Evolutionary conservation across 2,888 invertebrate genomes (phyloP).

Genomic region (Synergus itoensis): DNA sequence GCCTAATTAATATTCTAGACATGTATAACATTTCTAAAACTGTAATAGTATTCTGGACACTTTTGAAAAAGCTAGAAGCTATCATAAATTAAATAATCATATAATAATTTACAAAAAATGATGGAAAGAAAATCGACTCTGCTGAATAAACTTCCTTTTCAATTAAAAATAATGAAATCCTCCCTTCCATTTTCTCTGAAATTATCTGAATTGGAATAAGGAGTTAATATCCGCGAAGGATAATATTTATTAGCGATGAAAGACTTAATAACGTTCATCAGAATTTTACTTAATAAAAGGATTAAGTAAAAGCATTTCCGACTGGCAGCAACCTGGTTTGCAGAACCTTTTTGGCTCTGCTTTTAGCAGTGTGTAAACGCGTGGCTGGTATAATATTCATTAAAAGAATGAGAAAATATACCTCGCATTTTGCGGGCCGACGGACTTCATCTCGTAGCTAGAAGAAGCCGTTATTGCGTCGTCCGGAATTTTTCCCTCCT

Average conservation of each 20-base stretch:
- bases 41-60: too few relatives aligned
- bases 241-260: conserved; percentile 9
- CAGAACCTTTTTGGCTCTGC: conserved; percentile 24
- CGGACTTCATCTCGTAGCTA: conserved; percentile 90
- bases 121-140: not conserved
- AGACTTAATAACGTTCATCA: conserved; percentile 22
- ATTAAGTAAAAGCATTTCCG: conserved; percentile 39
- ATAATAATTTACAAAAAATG: not conserved
- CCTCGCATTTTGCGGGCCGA: conserved; percentile 94
- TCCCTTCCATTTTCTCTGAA: not conserved
- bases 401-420: conserved; percentile 74
- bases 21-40: too few relatives aligned
- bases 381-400: conserved; percentile 37
- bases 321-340: conserved; percentile 22
- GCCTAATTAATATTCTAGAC: too few relatives aligned
- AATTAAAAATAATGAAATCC: not conserved
- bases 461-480: conserved; percentile 92
- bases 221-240: conserved; percentile 17
- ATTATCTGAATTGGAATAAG: not conserved
- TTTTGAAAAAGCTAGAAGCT: not conserved
- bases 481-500: conserved; percentile 90
- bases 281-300: conserved; percentile 30
- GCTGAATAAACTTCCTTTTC: not conserved
- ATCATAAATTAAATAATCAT: not conserved
- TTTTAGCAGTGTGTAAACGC: conserved; percentile 7